phyloP scores from a whole-genome alignment of 35 echinoderm and acorn worm genomes.

The Stichopus chloronotus region DNA sequence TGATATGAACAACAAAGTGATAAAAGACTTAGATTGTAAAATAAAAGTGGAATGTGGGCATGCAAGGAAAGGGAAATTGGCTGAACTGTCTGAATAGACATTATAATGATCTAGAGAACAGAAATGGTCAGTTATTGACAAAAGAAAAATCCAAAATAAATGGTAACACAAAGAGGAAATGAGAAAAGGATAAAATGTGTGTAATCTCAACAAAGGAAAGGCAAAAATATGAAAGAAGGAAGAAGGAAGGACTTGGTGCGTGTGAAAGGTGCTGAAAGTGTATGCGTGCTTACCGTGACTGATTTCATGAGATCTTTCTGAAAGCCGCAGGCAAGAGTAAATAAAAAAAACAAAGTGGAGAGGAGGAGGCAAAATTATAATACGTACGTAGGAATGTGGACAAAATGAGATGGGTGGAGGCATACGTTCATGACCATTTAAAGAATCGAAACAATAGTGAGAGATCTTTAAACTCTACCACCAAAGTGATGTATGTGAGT shows the following conservation, averaged over 20 bases:
- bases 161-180: neutral
- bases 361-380: constrained; percentile 7
- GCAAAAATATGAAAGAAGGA: neutral
- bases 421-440: neutral
- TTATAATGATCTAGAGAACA: too few species aligned
- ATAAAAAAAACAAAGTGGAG: neutral
- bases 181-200: neutral
- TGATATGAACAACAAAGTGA: too few species aligned
- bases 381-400: neutral
- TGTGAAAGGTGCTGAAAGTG: neutral
- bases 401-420: constrained; percentile 19
- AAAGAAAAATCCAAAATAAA: too few species aligned
- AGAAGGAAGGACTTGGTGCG: neutral
- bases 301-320: constrained; percentile 40
- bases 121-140: too few species aligned
- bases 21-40: too few species aligned
- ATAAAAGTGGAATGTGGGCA: too few species aligned
- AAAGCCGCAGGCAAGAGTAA: constrained; percentile 26
- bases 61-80: too few species aligned
- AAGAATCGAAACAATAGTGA: too few species aligned
- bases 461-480: too few species aligned
- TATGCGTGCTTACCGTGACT: constrained; percentile 27
- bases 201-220: neutral
- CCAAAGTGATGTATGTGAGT: too few species aligned
- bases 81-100: too few species aligned